Evolutionary conservation across 2,888 invertebrate genomes (phyloP).

Genomic region (Drosophila koepferae): DNA sequence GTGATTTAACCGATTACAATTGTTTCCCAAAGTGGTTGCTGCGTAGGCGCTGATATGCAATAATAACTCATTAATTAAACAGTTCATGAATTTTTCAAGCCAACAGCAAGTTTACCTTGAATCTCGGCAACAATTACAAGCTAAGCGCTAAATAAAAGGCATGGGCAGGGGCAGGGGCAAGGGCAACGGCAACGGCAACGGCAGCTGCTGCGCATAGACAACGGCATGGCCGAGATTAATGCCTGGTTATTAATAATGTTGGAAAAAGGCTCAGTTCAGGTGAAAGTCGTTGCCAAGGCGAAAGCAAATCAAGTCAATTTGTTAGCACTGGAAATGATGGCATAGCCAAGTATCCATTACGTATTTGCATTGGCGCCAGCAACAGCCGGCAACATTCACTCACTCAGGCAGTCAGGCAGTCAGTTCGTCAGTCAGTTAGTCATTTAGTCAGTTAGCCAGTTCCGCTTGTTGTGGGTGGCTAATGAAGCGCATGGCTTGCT

Average conservation of each 20-base stretch:
- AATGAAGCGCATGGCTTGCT: slow-evolving; percentile 58
- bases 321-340: slow-evolving; percentile 54
- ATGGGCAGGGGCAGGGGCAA: background rate
- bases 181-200: background rate
- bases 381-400: slow-evolving; percentile 17
- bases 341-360: slow-evolving; percentile 69
- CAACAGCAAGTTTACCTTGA: slow-evolving; percentile 43
- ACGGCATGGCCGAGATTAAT: slow-evolving; percentile 61
- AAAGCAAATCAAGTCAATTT: slow-evolving; percentile 71
- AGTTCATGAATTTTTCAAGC: slow-evolving; percentile 46
- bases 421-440: slow-evolving; percentile 2
- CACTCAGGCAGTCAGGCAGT: background rate
- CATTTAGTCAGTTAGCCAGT: slow-evolving; percentile 8
- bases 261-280: slow-evolving; percentile 49
- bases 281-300: slow-evolving; percentile 32
- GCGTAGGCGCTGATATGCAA: slow-evolving; percentile 11
- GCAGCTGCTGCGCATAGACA: slow-evolving; percentile 64
- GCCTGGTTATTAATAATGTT: slow-evolving; percentile 70
- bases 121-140: slow-evolving; percentile 66
- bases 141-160: slow-evolving; percentile 57
- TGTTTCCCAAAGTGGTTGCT: slow-evolving; percentile 9
- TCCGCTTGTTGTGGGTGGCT: slow-evolving; percentile 39
- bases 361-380: slow-evolving; percentile 66
- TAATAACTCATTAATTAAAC: slow-evolving; percentile 47
- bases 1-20: slow-evolving; percentile 1